These are phyloP conservation scores for Seira ritae DNA, from an alignment of 2,888 invertebrate genomes.

Conservation along the genomic window DNA sequence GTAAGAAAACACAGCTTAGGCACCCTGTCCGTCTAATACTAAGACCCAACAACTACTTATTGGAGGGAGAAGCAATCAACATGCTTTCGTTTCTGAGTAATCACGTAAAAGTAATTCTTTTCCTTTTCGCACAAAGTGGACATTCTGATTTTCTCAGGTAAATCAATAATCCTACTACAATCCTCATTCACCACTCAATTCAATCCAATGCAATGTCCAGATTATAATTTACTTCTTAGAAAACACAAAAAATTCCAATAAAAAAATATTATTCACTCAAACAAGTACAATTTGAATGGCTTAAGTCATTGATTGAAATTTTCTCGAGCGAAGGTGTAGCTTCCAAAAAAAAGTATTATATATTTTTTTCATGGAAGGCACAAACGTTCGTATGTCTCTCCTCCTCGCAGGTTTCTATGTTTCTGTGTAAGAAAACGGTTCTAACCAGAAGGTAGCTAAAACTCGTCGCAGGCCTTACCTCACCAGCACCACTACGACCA, in stretches of 20 bases:
- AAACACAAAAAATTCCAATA: too few species aligned
- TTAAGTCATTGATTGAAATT: too few species aligned
- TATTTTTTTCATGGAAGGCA: slow-evolving; percentile 49
- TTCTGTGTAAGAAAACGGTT: slow-evolving; percentile 67
- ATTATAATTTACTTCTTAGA: too few species aligned
- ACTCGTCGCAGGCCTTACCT: slow-evolving; percentile 49
- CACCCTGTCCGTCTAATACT: too few species aligned
- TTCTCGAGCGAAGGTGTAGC: too few species aligned
- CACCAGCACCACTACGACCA: slow-evolving; percentile 19
- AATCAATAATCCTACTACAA: too few species aligned
- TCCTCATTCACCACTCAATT: too few species aligned
- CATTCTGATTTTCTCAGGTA: slow-evolving; percentile 20
- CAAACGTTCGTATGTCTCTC: slow-evolving; percentile 42
- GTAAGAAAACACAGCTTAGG: neutral
- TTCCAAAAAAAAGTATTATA: too few species aligned
- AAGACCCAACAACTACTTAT: too few species aligned
- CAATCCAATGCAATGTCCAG: too few species aligned
- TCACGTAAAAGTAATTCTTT: slow-evolving; percentile 35
- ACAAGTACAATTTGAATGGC: too few species aligned
- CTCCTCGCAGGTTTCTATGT: slow-evolving; percentile 66
- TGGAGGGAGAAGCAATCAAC: slow-evolving; percentile 10
- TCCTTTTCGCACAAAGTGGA: slow-evolving; percentile 36
- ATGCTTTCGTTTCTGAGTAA: slow-evolving; percentile 37
- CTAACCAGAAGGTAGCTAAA: slow-evolving; percentile 63
- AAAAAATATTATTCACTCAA: too few species aligned